A percentile compares a stretch with the other conserved stretches of the same genome.
Conservation (phyloP, 2,888 invertebrate species). For the Lepidochitona cinerea region DNA sequence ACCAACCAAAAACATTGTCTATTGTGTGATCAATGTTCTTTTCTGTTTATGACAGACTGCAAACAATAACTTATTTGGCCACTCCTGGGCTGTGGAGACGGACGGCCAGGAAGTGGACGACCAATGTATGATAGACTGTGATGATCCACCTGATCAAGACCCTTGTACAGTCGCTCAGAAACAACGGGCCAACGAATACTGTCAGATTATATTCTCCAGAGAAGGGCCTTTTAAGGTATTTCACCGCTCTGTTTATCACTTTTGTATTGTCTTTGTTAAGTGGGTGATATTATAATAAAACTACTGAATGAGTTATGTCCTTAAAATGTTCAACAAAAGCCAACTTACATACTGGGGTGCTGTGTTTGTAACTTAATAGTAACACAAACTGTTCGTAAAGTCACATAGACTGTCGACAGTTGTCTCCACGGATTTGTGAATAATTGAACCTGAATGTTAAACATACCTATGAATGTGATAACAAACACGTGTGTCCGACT, state of each 20-base stretch:
- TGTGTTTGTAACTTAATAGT: too few relatives aligned
- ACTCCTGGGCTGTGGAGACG: conserved; percentile 47
- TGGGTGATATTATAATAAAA: too few relatives aligned
- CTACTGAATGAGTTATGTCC: too few relatives aligned
- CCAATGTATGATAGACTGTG: conserved; percentile 47
- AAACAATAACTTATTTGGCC: conserved; percentile 47
- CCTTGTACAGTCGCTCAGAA: conserved; percentile 23
- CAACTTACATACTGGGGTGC: too few relatives aligned
- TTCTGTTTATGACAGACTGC: conserved; percentile 34
- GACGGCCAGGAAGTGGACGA: conserved; percentile 15
- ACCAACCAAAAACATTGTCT: too few relatives aligned
- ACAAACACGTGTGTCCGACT: background rate
- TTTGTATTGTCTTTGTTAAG: too few relatives aligned
- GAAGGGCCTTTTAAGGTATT: conserved; percentile 41
- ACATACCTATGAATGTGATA: background rate
- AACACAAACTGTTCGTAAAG: too few relatives aligned
- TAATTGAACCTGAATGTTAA: background rate
- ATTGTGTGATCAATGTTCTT: too few relatives aligned
- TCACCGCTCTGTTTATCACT: too few relatives aligned
- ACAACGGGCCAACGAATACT: conserved; percentile 29
- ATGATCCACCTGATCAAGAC: conserved; percentile 11
- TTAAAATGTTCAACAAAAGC: too few relatives aligned
- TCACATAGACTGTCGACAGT: too few relatives aligned
- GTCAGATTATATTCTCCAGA: conserved; percentile 35
- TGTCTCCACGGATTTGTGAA: too few relatives aligned